Evolutionary conservation across 2,113 vertebrate species (phyloP).

Genomic region (Panthera uncia): DNA sequence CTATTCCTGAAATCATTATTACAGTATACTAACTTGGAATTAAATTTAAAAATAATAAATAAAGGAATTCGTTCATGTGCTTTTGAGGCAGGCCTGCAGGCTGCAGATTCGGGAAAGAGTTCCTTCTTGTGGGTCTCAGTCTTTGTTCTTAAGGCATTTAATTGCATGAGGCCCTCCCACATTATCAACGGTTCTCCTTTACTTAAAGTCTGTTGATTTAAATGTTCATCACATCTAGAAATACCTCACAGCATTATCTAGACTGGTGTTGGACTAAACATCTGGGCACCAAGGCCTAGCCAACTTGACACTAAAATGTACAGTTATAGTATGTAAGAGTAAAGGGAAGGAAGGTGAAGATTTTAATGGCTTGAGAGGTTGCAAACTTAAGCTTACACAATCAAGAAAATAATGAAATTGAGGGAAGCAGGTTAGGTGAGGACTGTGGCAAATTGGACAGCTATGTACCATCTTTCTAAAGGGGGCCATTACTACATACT

Average conservation of each 20-base stretch:
- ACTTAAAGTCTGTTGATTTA: neutral
- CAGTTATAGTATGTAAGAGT: neutral
- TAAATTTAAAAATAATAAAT: neutral
- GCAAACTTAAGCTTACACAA: neutral
- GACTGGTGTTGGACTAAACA: neutral
- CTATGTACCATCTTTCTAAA: neutral
- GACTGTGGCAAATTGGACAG: neutral
- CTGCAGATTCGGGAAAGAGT: neutral
- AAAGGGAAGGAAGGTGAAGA: neutral
- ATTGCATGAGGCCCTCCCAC: neutral
- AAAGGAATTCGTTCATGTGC: neutral
- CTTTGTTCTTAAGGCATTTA: neutral
- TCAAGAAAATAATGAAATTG: neutral
- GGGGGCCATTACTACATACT: neutral
- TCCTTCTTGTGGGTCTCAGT: neutral
- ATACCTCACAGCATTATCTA: neutral
- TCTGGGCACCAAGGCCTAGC: neutral
- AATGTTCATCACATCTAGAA: neutral
- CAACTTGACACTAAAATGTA: neutral
- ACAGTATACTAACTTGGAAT: no score
- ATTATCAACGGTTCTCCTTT: slow-evolving; percentile 11
- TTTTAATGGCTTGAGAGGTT: neutral
- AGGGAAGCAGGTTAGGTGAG: neutral
- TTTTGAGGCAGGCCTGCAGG: neutral
- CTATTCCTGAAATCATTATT: no score